Evolutionary conservation across 37 sponge, comb jelly and placozoan genomes (phyloP).

Genomic region (Cladorhizidae sp.): DNA sequence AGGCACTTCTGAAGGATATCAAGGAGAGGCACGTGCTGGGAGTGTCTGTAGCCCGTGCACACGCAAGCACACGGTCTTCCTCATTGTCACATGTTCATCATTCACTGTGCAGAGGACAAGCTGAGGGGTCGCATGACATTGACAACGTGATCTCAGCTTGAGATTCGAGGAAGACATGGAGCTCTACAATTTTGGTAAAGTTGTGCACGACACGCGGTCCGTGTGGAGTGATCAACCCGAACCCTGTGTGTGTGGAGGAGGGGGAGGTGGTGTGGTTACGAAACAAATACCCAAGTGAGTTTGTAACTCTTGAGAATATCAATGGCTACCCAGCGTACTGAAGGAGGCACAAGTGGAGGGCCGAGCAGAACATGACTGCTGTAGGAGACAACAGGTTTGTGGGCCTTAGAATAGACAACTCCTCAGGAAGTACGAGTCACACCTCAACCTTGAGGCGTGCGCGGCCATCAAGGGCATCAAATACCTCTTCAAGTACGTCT

Average conservation of each 20-base stretch:
- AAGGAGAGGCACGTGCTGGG: background rate
- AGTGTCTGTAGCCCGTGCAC: background rate
- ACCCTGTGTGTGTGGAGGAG: background rate
- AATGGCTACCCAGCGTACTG: background rate
- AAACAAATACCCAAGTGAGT: background rate
- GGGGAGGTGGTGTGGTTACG: too few species aligned
- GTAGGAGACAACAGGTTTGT: background rate
- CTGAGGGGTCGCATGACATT: background rate
- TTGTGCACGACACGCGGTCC: background rate
- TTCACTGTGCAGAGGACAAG: slow-evolving; percentile 2
- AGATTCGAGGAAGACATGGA: background rate
- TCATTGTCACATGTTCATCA: slow-evolving; percentile 8
- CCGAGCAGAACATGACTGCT: background rate
- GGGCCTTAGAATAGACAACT: slow-evolving; percentile 7
- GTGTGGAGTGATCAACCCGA: background rate
- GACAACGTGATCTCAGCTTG: slow-evolving; percentile 8
- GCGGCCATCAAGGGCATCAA: background rate
- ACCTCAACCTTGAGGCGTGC: slow-evolving; percentile 20
- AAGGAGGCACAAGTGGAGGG: background rate
- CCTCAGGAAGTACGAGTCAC: background rate
- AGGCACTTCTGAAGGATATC: background rate
- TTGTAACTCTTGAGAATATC: background rate
- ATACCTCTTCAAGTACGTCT: slow-evolving; percentile 29
- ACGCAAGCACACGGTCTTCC: slow-evolving; percentile 8
- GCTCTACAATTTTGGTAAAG: background rate